These are phyloP conservation scores for Lasioglossum lativentre DNA, from an alignment of 2,888 invertebrate species.

Conservation along the genomic window DNA sequence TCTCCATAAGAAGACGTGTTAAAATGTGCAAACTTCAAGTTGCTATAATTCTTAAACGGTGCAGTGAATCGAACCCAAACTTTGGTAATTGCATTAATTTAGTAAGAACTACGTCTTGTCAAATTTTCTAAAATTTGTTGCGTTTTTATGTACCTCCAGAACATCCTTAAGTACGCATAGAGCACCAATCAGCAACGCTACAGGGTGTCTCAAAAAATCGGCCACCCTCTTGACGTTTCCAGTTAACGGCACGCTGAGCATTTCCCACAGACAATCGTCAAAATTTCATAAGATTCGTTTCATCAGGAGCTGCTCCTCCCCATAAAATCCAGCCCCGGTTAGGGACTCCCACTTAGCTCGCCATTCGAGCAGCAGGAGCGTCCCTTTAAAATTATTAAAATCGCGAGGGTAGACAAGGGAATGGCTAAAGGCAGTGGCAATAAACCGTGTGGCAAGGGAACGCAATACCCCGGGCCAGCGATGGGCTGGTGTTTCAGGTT, in stretches of 20 bases:
- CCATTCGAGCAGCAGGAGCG: neutral
- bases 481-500: neutral
- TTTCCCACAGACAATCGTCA: neutral
- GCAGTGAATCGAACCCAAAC: too few relatives aligned
- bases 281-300: conserved; percentile 22
- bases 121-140: too few relatives aligned
- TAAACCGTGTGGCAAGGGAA: conserved; percentile 15
- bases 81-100: too few relatives aligned
- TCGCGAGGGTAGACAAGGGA: neutral
- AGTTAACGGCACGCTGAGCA: neutral
- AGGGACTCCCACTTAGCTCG: neutral
- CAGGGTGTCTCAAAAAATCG: too few relatives aligned
- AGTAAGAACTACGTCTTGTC: too few relatives aligned
- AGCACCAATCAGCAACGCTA: too few relatives aligned
- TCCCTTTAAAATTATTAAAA: conserved; percentile 38
- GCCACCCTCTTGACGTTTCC: neutral
- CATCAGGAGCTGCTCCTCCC: neutral
- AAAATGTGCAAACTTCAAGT: too few relatives aligned
- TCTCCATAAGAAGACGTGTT: too few relatives aligned
- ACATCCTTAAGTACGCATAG: too few relatives aligned
- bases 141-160: too few relatives aligned
- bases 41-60: too few relatives aligned
- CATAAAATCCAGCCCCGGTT: neutral
- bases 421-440: neutral
- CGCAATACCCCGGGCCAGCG: neutral